phyloP scores from a whole-genome alignment of 2,797 vertebrate genomes.

The Morelia viridis region DNA sequence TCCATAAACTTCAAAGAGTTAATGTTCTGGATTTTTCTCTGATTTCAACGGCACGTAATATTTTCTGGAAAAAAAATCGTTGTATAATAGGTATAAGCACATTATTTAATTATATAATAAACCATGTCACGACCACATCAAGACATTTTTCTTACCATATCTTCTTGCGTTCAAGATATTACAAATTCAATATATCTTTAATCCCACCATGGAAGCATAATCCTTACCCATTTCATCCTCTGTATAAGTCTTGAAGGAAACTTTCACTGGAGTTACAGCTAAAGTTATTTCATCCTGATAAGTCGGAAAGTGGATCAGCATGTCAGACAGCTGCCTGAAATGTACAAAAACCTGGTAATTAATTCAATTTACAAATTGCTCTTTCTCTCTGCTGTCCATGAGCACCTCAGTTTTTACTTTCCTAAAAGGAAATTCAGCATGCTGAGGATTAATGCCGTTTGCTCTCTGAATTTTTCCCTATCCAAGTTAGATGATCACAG shows the following conservation, averaged over 20 bases:
- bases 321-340: constrained; percentile 84
- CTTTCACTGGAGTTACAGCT: constrained; percentile 77
- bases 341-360: constrained; percentile 10
- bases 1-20: neutral
- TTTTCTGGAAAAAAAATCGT: neutral
- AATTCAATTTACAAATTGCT: constrained; percentile 19
- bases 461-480: neutral
- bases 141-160: neutral
- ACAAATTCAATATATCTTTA: neutral
- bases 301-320: constrained; percentile 84
- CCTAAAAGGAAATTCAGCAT: neutral
- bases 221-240: constrained; percentile 80
- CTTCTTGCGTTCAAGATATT: neutral
- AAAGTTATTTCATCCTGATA: constrained; percentile 92
- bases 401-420: neutral
- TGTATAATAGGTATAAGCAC: neutral
- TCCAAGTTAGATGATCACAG: neutral
- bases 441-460: neutral
- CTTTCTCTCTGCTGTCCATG: neutral
- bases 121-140: neutral
- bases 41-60: neutral
- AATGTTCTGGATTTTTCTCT: neutral
- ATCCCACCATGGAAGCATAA: neutral
- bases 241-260: constrained; percentile 82
- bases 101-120: neutral